phyloP scores from a whole-genome alignment of 2,113 vertebrate genomes.

The Sciurus niger region DNA sequence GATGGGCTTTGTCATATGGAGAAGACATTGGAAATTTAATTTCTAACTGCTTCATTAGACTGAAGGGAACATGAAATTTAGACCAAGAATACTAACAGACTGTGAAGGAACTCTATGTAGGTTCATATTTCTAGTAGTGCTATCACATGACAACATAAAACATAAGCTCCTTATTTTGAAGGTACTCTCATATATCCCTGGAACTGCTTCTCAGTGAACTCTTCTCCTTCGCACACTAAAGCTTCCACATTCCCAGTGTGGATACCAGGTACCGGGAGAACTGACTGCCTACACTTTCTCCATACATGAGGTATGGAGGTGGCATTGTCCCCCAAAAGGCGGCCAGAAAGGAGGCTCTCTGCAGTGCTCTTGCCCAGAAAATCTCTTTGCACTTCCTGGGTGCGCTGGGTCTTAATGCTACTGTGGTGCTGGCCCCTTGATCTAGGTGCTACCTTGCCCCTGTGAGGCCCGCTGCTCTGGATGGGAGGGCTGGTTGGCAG shows the following conservation, averaged over 20 bases:
- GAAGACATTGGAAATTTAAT: constrained; percentile 51
- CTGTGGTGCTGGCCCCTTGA: not conserved
- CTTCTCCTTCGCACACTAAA: not conserved
- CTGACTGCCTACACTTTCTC: not conserved
- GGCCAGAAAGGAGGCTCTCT: not conserved
- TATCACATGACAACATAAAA: not conserved
- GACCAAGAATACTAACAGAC: not conserved
- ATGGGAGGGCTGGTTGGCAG: not conserved
- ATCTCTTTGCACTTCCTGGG: not conserved
- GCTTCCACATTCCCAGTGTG: not conserved
- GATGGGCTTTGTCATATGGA: constrained; percentile 46
- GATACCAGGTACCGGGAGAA: not conserved
- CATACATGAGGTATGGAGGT: not conserved
- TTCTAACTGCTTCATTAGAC: constrained; percentile 33
- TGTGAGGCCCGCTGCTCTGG: not conserved
- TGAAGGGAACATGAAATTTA: constrained; percentile 4
- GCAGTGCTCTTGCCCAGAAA: not conserved
- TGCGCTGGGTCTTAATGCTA: not conserved
- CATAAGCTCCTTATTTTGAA: not conserved
- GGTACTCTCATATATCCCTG: not conserved
- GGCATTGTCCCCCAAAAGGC: not conserved
- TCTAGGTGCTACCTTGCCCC: not conserved
- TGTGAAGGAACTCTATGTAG: not conserved
- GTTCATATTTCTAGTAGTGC: not conserved
- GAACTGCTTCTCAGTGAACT: not conserved